Percentiles rank a stretch among this genome's conserved stretches.
phyloP scores from a whole-genome alignment of 2,797 vertebrate species.

The Lates japonicus region DNA sequence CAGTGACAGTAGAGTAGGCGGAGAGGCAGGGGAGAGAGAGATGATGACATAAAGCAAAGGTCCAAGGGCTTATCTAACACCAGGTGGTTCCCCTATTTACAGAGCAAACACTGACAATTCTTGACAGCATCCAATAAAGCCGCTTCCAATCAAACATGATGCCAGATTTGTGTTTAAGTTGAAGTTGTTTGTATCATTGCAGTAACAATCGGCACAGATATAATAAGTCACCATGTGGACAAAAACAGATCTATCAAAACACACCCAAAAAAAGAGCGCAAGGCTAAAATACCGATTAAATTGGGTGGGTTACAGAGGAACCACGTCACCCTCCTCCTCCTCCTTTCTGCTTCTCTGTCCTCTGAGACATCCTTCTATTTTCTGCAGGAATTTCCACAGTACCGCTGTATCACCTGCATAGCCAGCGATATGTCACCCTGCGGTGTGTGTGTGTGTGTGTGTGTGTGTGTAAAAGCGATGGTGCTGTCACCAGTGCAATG shows the following conservation, averaged over 20 bases:
- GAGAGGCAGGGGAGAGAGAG: no score
- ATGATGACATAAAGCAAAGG: no score
- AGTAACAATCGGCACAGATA: not conserved
- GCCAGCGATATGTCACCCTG: conserved; percentile 41
- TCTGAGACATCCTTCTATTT: conserved; percentile 68
- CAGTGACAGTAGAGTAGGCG: no score
- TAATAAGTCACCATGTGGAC: conserved; percentile 5
- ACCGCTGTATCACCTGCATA: conserved; percentile 62
- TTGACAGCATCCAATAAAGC: no score
- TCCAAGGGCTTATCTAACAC: no score
- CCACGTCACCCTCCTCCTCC: conserved; percentile 57
- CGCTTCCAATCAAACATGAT: not conserved
- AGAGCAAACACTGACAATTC: no score
- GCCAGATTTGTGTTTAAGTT: not conserved
- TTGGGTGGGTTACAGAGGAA: conserved; percentile 63
- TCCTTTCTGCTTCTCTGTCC: conserved; percentile 54
- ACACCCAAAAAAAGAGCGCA: not conserved
- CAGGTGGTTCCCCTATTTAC: no score
- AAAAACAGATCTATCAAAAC: conserved; percentile 7
- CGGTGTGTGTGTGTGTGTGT: conserved; percentile 1
- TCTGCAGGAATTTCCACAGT: conserved; percentile 63
- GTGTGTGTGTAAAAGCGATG: conserved; percentile 19
- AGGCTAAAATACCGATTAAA: conserved; percentile 50
- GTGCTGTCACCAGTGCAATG: conserved; percentile 52
- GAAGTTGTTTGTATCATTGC: not conserved